Evolutionary conservation across 2,113 vertebrate genomes (phyloP).

Genomic region (Alethe diademata): DNA sequence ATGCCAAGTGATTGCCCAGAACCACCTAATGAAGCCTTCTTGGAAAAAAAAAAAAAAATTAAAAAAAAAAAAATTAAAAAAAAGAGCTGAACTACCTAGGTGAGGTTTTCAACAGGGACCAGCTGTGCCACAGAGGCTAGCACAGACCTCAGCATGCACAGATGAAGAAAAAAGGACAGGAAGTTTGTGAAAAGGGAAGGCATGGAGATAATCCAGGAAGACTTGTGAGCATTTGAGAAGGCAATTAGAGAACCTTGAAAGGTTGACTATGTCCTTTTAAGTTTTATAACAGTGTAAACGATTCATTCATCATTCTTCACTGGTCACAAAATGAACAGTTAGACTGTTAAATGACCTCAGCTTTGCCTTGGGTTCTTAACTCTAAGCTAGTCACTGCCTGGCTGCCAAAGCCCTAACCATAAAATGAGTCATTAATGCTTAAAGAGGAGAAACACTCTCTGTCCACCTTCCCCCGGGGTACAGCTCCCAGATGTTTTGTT

Average conservation of each 20-base stretch:
- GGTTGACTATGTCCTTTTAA: slow-evolving; percentile 5
- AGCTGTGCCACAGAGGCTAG: not conserved
- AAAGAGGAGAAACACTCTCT: not conserved
- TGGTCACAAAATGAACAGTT: slow-evolving; percentile 40
- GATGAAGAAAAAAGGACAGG: not conserved
- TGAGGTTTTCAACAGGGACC: not conserved
- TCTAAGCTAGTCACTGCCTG: not conserved
- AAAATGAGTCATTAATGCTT: slow-evolving; percentile 31
- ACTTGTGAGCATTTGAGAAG: not conserved
- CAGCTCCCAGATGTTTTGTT: not conserved
- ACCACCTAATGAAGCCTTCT: not conserved
- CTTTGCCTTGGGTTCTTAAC: slow-evolving; percentile 21
- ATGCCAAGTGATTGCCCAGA: not conserved
- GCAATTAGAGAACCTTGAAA: slow-evolving; percentile 24
- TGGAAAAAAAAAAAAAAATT: not conserved
- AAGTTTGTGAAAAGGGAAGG: not conserved
- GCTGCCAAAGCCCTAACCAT: not conserved
- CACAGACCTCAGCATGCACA: not conserved
- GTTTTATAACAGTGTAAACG: slow-evolving; percentile 33
- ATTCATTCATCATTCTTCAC: slow-evolving; percentile 42
- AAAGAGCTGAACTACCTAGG: not conserved
- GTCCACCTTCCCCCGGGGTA: not conserved
- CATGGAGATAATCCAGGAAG: not conserved
- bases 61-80: too few relatives aligned
- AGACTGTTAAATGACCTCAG: slow-evolving; percentile 27